A percentile compares a stretch with the other conserved stretches of the same genome.
Evolutionary conservation across 2,797 vertebrate genomes (phyloP).

Genomic region (Nyctalus aviator): DNA sequence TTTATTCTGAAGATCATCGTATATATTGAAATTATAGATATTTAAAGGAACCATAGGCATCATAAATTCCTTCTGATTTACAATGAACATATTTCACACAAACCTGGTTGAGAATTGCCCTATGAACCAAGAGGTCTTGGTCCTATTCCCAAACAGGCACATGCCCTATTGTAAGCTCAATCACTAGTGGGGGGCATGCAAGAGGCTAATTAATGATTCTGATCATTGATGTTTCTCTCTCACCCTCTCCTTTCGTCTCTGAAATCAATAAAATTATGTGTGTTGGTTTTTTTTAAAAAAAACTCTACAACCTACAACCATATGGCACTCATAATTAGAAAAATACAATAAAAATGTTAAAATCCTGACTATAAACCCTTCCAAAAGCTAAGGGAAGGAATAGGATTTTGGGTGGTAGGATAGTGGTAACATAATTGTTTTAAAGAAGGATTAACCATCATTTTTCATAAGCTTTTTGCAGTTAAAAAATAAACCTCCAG

Average conservation of each 20-base stretch:
- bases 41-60: slow-evolving; percentile 2
- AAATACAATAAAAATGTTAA: not conserved
- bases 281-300: too few species aligned
- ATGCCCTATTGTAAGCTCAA: too few species aligned
- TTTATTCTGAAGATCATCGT: slow-evolving; percentile 2
- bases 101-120: not conserved
- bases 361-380: not conserved
- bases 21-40: not conserved
- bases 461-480: not conserved
- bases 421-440: not conserved
- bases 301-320: not conserved
- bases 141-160: too few species aligned
- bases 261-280: too few species aligned
- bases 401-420: not conserved
- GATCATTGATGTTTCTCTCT: too few species aligned
- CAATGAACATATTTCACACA: not conserved
- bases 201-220: too few species aligned
- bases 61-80: slow-evolving; percentile 26
- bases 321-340: not conserved
- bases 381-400: not conserved
- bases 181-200: too few species aligned
- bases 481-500: not conserved
- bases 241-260: too few species aligned
- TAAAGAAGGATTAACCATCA: slow-evolving; percentile 1
- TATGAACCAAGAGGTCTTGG: too few species aligned